Evolutionary conservation across 2,113 vertebrate genomes (phyloP).

Genomic region (Anguilla japonica): DNA sequence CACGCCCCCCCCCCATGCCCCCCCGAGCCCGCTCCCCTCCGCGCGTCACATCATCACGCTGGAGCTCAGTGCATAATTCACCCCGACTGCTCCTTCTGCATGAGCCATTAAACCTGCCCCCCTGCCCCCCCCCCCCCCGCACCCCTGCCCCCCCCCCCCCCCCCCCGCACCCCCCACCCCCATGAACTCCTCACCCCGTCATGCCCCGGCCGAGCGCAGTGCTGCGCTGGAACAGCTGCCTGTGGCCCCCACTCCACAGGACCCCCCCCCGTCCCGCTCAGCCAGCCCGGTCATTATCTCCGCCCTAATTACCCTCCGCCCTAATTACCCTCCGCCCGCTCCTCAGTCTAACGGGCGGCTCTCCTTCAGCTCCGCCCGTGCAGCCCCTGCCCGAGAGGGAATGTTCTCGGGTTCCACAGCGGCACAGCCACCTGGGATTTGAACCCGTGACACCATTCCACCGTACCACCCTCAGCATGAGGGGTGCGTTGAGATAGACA

Average conservation of each 20-base stretch:
- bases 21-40: not conserved
- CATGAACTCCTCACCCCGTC: conserved; percentile 9
- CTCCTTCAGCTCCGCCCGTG: too few species aligned
- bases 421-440: not conserved
- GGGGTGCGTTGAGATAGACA: too few species aligned
- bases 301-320: not conserved
- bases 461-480: too few species aligned
- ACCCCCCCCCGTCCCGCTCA: not conserved
- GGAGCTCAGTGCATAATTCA: conserved; percentile 27
- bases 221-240: too few species aligned
- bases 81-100: conserved; percentile 22
- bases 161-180: not conserved
- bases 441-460: not conserved
- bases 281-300: conserved; percentile 60
- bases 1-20: too few species aligned
- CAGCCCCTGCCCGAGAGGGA: too few species aligned
- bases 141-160: not conserved
- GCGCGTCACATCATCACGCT: not conserved
- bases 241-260: too few species aligned
- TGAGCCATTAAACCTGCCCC: conserved; percentile 11
- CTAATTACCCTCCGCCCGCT: too few species aligned
- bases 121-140: not conserved
- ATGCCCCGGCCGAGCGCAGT: not conserved
- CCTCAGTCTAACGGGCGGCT: too few species aligned
- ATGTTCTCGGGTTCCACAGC: not conserved